Conservation (phyloP, 1,140 invertebrate genomes). For the Panonychus citri region DNA sequence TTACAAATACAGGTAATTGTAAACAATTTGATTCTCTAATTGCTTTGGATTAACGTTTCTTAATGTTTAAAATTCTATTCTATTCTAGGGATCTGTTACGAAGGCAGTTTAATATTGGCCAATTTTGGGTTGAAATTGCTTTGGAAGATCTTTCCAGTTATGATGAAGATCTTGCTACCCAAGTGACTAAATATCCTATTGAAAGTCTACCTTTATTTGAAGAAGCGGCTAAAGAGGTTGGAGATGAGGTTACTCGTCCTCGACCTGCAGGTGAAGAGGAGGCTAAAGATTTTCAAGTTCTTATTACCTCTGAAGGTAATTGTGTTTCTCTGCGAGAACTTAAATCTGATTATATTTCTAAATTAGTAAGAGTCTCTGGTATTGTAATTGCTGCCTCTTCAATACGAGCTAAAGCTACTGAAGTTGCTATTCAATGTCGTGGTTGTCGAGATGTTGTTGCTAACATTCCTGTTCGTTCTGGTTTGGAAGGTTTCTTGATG, state of each 20-base stretch:
- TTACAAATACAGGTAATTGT: slow-evolving; percentile 74
- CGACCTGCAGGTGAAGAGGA: slow-evolving; percentile 68
- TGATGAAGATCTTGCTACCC: slow-evolving; percentile 79
- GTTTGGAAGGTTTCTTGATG: slow-evolving; percentile 85
- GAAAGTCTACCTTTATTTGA: slow-evolving; percentile 87
- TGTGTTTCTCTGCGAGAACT: slow-evolving; percentile 54
- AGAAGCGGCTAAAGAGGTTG: slow-evolving; percentile 88
- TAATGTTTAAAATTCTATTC: slow-evolving; percentile 16
- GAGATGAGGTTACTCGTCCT: slow-evolving; percentile 82
- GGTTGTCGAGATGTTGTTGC: slow-evolving; percentile 69
- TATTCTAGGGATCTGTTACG: slow-evolving; percentile 60
- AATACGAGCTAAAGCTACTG: slow-evolving; percentile 80
- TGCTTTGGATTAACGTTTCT: background rate
- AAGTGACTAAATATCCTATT: slow-evolving; percentile 68
- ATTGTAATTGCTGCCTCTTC: slow-evolving; percentile 84
- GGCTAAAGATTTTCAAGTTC: slow-evolving; percentile 80
- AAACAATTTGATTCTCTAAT: background rate
- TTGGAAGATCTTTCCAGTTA: slow-evolving; percentile 82
- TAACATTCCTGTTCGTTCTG: slow-evolving; percentile 74
- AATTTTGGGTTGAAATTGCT: slow-evolving; percentile 78
- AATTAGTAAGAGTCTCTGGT: slow-evolving; percentile 79
- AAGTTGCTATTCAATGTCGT: slow-evolving; percentile 83
- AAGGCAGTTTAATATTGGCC: slow-evolving; percentile 68
- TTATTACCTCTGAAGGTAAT: slow-evolving; percentile 61
- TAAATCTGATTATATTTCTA: slow-evolving; percentile 80